Percentiles rank a stretch among this genome's conserved stretches.
phyloP scores from a whole-genome alignment of 2,113 vertebrate genomes.

The Mesocricetus auratus region DNA sequence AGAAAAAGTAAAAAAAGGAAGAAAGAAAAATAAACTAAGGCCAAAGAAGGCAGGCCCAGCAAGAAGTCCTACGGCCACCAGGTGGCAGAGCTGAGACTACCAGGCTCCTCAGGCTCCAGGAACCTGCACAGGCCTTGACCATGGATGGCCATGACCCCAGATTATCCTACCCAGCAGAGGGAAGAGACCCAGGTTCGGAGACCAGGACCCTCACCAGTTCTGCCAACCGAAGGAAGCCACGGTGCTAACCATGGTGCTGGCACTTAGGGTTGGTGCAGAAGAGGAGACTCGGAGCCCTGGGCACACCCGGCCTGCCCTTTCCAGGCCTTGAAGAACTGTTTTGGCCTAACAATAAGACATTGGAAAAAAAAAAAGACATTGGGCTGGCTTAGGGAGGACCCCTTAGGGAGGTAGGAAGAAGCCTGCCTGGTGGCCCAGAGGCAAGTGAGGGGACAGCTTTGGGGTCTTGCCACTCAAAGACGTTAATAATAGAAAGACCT shows the following conservation, averaged over 20 bases:
- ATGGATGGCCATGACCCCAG: accelerated
- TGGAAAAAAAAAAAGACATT: accelerated
- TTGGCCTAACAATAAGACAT: accelerated
- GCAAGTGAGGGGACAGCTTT: not conserved
- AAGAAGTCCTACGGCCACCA: not conserved
- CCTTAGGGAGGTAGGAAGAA: not conserved
- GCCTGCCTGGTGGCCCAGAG: not conserved
- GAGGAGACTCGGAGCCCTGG: accelerated
- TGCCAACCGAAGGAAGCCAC: not conserved
- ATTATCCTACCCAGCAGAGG: not conserved
- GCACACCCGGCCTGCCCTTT: not conserved
- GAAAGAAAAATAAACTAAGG: not conserved
- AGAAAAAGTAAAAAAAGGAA: not conserved
- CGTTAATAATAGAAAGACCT: not conserved
- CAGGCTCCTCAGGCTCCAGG: too few species aligned
- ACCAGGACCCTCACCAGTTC: not conserved
- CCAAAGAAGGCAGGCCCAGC: not conserved
- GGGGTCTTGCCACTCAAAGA: not conserved
- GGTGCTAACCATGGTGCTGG: not conserved
- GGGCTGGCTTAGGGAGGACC: not conserved
- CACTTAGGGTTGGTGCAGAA: accelerated
- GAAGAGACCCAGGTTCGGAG: not conserved
- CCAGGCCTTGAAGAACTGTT: not conserved
- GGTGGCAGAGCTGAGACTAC: not conserved
- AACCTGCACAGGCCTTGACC: accelerated